These are phyloP conservation scores for Erynnis tages DNA, from an alignment of 2,888 invertebrate genomes.

Conservation along the genomic window DNA sequence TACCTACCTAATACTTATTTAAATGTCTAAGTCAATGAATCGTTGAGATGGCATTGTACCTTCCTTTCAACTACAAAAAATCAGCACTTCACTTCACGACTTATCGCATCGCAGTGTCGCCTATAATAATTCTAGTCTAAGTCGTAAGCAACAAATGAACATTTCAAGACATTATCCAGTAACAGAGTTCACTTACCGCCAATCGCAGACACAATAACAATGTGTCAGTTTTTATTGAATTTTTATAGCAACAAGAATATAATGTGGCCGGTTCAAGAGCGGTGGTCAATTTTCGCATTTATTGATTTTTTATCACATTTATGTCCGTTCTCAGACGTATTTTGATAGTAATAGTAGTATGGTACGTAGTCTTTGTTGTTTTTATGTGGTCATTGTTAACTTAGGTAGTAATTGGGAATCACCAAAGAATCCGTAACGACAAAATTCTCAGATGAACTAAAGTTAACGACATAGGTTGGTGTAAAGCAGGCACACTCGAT, in stretches of 20 bases:
- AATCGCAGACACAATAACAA: conserved; percentile 1
- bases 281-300: conserved; percentile 1
- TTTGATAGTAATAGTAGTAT: neutral
- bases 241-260: neutral
- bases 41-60: too few relatives aligned
- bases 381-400: neutral
- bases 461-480: too few relatives aligned
- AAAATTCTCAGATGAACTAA: too few relatives aligned
- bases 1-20: too few relatives aligned
- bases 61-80: too few relatives aligned
- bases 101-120: too few relatives aligned
- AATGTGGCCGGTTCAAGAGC: neutral
- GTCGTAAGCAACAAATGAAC: neutral
- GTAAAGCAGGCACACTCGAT: too few relatives aligned
- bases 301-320: conserved; percentile 7
- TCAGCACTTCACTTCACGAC: too few relatives aligned
- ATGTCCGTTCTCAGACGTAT: neutral
- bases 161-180: neutral
- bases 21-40: too few relatives aligned
- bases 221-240: conserved; percentile 3
- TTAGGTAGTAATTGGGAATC: neutral
- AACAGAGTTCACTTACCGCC: neutral
- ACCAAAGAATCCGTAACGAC: too few relatives aligned
- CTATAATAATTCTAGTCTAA: too few relatives aligned
- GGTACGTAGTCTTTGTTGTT: too few relatives aligned